phyloP scores from a whole-genome alignment of 2,113 vertebrate species.

The Egretta garzetta region DNA sequence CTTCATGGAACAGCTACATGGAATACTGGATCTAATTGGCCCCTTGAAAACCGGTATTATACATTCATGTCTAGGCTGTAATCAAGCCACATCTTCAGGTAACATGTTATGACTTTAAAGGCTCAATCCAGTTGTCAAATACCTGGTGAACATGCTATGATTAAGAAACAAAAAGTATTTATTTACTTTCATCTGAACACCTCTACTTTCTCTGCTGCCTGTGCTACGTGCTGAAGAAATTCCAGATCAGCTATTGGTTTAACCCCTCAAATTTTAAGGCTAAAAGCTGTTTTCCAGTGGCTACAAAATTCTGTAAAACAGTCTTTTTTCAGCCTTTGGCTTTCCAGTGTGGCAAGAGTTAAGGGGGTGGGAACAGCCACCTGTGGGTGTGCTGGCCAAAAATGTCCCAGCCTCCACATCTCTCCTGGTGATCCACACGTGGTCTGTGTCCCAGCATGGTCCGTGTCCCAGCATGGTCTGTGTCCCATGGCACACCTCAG shows the following conservation, averaged over 20 bases:
- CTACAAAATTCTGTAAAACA: background rate
- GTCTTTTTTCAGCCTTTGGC: background rate
- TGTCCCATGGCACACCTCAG: background rate
- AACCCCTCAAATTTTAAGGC: background rate
- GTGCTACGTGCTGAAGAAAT: background rate
- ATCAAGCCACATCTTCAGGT: conserved; percentile 22
- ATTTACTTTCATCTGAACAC: background rate
- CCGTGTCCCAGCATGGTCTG: background rate
- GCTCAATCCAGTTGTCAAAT: background rate
- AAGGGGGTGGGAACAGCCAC: background rate
- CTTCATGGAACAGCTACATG: background rate
- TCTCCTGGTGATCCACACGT: background rate
- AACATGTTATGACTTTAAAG: conserved; percentile 30
- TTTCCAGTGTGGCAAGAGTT: background rate
- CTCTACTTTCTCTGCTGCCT: background rate
- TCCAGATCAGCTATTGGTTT: background rate
- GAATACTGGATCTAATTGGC: background rate
- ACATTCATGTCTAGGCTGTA: background rate
- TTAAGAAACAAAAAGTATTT: background rate
- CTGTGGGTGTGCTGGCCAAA: background rate
- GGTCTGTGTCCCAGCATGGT: background rate
- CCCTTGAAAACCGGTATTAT: background rate
- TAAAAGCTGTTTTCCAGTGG: background rate
- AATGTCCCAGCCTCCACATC: background rate
- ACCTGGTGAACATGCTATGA: background rate